Percentiles rank a stretch among this genome's conserved stretches.
phyloP scores from a whole-genome alignment of 2,888 invertebrate genomes.

The Dasysyrphus tricinctus region DNA sequence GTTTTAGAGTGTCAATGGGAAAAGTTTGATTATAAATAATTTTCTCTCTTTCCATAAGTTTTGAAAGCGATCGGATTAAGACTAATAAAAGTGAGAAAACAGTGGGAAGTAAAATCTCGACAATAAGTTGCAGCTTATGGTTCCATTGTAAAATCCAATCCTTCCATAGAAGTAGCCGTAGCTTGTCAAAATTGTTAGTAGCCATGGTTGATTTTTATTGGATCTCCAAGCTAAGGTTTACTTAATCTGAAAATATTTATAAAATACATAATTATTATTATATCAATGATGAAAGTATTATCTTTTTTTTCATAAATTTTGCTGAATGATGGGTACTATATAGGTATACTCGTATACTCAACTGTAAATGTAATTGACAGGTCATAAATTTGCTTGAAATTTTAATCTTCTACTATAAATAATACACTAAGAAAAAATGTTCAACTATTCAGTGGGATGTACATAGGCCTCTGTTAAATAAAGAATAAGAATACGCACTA shows the following conservation, averaged over 20 bases:
- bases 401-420: too few species aligned
- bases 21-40: neutral
- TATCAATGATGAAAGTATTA: too few species aligned
- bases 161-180: conserved; percentile 90
- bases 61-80: conserved; percentile 87
- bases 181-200: conserved; percentile 82
- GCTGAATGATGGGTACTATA: too few species aligned
- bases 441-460: too few species aligned
- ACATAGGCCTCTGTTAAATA: too few species aligned
- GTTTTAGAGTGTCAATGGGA: neutral
- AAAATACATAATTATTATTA: neutral
- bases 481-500: too few species aligned
- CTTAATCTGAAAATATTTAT: neutral
- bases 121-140: conserved; percentile 86
- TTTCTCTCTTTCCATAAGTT: conserved; percentile 81
- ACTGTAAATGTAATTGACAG: too few species aligned
- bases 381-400: too few species aligned
- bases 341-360: too few species aligned
- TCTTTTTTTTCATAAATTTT: too few species aligned
- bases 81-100: conserved; percentile 87
- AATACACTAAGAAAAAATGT: too few species aligned
- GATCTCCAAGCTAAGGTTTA: neutral
- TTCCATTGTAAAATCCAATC: conserved; percentile 90
- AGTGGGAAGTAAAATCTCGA: conserved; percentile 87
- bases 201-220: conserved; percentile 20